These are phyloP conservation scores for Puma concolor DNA, from an alignment of 2,113 vertebrate species.

Conservation along the genomic window DNA sequence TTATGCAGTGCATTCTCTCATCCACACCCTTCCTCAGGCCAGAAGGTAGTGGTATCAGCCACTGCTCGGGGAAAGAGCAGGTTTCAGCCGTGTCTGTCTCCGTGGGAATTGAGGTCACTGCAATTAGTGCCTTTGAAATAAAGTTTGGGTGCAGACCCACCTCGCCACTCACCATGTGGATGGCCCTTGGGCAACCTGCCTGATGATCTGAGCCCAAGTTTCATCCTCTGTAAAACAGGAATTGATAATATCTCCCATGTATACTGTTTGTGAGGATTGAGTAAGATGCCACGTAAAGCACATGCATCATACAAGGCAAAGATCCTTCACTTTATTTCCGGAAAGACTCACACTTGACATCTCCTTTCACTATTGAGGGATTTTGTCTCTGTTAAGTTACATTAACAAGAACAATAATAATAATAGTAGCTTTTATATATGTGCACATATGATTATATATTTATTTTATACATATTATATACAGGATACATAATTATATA, in stretches of 20 bases:
- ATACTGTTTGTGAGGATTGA: not conserved
- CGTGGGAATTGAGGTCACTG: not conserved
- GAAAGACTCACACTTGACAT: not conserved
- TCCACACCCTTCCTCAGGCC: not conserved
- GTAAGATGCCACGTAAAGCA: not conserved
- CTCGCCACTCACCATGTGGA: not conserved
- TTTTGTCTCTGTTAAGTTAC: constrained; percentile 35
- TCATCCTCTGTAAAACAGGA: not conserved
- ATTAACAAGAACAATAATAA: not conserved
- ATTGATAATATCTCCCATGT: not conserved
- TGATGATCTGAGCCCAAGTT: not conserved
- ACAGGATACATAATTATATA: not conserved
- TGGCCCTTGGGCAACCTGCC: not conserved
- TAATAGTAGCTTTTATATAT: not conserved
- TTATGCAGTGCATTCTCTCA: not conserved
- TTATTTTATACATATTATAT: not conserved
- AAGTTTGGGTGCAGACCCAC: not conserved
- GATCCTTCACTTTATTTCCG: not conserved
- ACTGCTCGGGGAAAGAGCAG: not conserved
- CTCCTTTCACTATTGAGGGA: not conserved
- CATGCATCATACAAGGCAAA: not conserved
- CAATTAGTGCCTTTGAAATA: not conserved
- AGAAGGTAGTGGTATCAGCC: not conserved
- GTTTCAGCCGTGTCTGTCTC: not conserved
- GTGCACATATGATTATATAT: not conserved